These are phyloP conservation scores for Grammomys dolichurus DNA, from an alignment of 2,113 vertebrate species.

Conservation along the genomic window DNA sequence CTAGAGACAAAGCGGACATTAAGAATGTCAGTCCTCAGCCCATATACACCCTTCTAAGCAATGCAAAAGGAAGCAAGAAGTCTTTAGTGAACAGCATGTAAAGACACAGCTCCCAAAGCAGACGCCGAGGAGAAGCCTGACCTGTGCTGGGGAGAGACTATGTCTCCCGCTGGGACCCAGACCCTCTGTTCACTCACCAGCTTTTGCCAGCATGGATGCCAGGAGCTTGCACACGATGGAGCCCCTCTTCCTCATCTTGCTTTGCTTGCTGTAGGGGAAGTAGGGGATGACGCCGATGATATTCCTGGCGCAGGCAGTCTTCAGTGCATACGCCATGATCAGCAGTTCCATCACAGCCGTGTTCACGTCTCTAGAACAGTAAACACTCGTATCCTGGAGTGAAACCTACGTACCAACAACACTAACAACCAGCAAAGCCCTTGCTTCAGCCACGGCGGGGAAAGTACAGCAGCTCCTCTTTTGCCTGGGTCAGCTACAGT, in stretches of 20 bases:
- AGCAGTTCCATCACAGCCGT: slow-evolving; percentile 98
- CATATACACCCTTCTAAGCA: not conserved
- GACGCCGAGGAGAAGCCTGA: fast-evolving
- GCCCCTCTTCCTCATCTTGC: slow-evolving; percentile 99
- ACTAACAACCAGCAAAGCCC: not conserved
- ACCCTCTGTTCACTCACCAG: slow-evolving; percentile 87
- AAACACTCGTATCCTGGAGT: not conserved
- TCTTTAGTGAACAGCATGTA: not conserved
- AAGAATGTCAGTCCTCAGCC: not conserved
- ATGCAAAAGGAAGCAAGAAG: not conserved
- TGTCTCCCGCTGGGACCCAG: fast-evolving
- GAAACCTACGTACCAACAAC: not conserved
- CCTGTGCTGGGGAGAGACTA: fast-evolving
- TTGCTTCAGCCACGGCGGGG: not conserved
- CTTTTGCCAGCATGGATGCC: slow-evolving; percentile 97
- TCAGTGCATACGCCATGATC: slow-evolving; percentile 98
- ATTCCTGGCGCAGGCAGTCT: slow-evolving; percentile 97
- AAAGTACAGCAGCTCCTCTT: not conserved
- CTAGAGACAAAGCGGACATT: not conserved
- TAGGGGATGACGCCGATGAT: slow-evolving; percentile 99
- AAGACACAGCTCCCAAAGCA: not conserved
- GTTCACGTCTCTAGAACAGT: slow-evolving; percentile 94
- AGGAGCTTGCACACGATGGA: slow-evolving; percentile 98
- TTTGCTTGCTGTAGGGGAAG: slow-evolving; percentile 99
- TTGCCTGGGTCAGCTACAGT: fast-evolving